A percentile compares a stretch with the other conserved stretches of the same genome.
These are phyloP conservation scores for Prionchulus punctatus DNA, from an alignment of 2,888 invertebrate genomes.

Conservation along the genomic window DNA sequence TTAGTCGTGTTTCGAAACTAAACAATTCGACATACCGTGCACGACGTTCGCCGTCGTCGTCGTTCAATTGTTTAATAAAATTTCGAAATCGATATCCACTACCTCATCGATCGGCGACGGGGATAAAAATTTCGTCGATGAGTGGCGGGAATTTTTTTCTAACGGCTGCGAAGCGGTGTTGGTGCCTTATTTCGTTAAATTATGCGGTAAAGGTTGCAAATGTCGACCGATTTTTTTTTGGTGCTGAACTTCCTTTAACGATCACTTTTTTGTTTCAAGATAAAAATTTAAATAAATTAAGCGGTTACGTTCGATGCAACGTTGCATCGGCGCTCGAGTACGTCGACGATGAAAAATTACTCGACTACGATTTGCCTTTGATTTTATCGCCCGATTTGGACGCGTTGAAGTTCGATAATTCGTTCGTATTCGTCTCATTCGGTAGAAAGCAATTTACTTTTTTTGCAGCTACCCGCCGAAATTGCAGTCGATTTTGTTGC, in stretches of 20 bases:
- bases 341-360: neutral
- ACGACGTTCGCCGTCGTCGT: too few species aligned
- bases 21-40: too few species aligned
- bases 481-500: neutral
- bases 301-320: too few species aligned
- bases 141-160: constrained; percentile 34
- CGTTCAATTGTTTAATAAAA: too few species aligned
- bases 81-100: too few species aligned
- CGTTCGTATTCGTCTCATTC: neutral
- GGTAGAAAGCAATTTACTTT: neutral
- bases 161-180: constrained; percentile 24
- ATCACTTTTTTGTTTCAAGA: too few species aligned
- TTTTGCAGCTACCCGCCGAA: neutral
- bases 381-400: neutral
- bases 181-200: constrained; percentile 21
- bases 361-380: neutral
- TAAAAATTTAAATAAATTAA: too few species aligned
- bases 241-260: too few species aligned
- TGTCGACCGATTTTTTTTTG: too few species aligned
- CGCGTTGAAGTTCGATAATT: neutral
- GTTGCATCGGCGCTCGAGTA: neutral
- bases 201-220: neutral
- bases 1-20: too few species aligned
- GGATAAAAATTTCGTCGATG: constrained; percentile 16
- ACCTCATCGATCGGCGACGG: too few species aligned